Evolutionary conservation across 2,113 vertebrate genomes (phyloP), one percentile per base, ranked within the genome.

Genomic region (Petroica traversi): DNA sequence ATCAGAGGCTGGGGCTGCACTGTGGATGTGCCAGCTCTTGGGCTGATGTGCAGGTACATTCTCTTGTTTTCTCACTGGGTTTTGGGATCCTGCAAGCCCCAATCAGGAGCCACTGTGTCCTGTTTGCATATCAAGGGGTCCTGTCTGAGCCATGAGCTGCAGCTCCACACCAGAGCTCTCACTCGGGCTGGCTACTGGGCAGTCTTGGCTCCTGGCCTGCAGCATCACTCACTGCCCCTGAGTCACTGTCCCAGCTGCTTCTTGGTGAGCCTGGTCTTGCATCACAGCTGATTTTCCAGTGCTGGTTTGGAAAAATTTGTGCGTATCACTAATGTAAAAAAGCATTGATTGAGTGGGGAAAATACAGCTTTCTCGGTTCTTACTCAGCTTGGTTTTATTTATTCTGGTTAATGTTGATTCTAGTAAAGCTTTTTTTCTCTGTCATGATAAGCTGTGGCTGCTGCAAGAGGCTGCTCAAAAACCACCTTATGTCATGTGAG

Each of bases 1-100:
- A 1, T 16, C 3, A 3, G 36, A 22, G 66, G 36, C 49, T 1
- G 2, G 18, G 38, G 22, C 13, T 41, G 80, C 11, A 1, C 33
- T 1, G 3, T 0, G 4, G 58, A 1, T 34, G 34, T 7, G 3
- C 51, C 3, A 19, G 48, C 77, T 48, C 40, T 43, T 0, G 0
- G n/a, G 52, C n/a, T 1, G 7, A 12, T 4, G 2, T 40, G 33
- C 34, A 24, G 85, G 59, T 45, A 13, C 0, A 1, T 88, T 24
- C 18, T 31, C 52, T 61, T 0, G 2, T 88, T 29, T 25, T 16
- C 71, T 52, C 0, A 0, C 36, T 31, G 79, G 36, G 28, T 12
- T 75, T 55, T 38, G 61, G 46, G 34, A 23, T 89, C 34, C 36
- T 40, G 34, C 36, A 19, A 34, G 12, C 57, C 8, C 40, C 15